phyloP scores from a whole-genome alignment of 2,113 vertebrate genomes.

The Apodemus speciosus region DNA sequence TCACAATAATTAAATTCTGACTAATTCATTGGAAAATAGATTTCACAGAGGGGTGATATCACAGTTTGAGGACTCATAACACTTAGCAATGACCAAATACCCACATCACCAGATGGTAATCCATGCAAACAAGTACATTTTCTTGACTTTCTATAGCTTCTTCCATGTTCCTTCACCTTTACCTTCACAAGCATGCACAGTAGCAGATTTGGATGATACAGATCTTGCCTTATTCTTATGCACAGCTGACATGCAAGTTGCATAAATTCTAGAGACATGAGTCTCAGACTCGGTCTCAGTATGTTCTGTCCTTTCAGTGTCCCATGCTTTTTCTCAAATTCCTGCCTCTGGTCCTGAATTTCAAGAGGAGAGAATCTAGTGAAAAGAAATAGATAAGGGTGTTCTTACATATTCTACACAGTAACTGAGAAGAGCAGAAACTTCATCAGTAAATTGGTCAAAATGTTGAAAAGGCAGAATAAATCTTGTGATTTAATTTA shows the following conservation, averaged over 20 bases:
- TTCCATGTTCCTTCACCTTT: background rate
- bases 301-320: background rate
- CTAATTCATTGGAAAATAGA: conserved; percentile 38
- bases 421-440: background rate
- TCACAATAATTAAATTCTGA: background rate
- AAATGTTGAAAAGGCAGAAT: background rate
- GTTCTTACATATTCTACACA: background rate
- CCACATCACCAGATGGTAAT: background rate
- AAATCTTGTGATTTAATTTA: background rate
- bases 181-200: background rate
- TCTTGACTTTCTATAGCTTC: background rate
- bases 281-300: no score
- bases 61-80: background rate
- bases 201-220: background rate
- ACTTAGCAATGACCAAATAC: background rate
- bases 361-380: background rate
- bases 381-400: background rate
- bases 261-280: background rate
- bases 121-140: background rate
- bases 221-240: background rate
- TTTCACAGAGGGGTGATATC: background rate
- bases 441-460: background rate
- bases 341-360: background rate
- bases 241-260: background rate
- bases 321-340: background rate